Conservation (phyloP, 92 coral and sea anemone species). For the Nematostella vectensis region DNA sequence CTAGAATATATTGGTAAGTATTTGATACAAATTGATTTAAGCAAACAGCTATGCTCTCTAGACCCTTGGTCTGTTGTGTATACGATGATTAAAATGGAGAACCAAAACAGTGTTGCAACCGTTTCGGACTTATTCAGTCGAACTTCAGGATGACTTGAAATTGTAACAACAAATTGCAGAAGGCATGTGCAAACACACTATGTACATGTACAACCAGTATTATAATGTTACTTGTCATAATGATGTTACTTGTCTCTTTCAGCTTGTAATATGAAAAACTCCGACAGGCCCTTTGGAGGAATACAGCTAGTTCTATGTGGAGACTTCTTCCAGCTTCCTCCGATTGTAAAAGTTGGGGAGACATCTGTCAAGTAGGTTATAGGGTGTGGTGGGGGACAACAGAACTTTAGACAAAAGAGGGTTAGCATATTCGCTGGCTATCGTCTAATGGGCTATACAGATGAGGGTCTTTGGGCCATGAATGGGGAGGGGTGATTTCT, state of each 20-base stretch:
- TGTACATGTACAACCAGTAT: no score
- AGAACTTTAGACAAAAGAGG: no score
- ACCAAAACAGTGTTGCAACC: neutral
- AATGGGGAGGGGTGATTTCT: no score
- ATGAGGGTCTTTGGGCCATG: no score
- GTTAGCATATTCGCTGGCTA: no score
- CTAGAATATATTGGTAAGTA: slow-evolving; percentile 50
- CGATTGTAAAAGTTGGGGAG: slow-evolving; percentile 38
- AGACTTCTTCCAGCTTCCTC: slow-evolving; percentile 58
- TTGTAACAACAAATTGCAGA: no score
- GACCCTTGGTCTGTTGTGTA: no score
- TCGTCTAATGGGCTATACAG: no score
- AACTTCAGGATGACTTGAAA: no score
- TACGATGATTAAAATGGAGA: neutral
- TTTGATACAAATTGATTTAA: no score
- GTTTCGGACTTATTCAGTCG: no score
- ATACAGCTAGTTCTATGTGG: slow-evolving; percentile 48
- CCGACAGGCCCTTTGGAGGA: slow-evolving; percentile 40
- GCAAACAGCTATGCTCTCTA: neutral
- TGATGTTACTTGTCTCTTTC: neutral
- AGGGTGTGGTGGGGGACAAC: neutral
- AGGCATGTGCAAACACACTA: no score
- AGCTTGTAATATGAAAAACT: slow-evolving; percentile 28
- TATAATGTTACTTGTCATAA: neutral
- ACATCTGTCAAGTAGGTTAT: slow-evolving; percentile 32